Base-by-base conservation (phyloP, 2,113 vertebrate genomes). In the Meriones unguiculatus region DNA sequence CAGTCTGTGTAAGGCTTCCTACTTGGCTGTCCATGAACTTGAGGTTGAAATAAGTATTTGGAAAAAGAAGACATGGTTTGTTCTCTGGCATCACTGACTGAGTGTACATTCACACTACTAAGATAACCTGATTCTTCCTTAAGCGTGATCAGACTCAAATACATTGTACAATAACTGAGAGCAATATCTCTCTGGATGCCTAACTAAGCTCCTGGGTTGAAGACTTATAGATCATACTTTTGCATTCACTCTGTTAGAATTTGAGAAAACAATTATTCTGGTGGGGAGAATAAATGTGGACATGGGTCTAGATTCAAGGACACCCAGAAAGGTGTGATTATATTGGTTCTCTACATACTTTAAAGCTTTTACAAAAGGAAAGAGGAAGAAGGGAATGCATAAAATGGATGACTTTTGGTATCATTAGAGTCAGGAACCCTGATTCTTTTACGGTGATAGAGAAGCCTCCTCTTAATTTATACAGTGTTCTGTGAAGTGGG, bases 401-500 rank as follows among this genome's bases (percentile, higher is more conserved):
- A 75, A 86, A 67, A 77, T 6, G 17, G 25, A 92, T 15, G 59
- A 6, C 52, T 87, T 78, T 84, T 54, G 0, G 14, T 5, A 50
- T 62, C n/a, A 32, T 10, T 28, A 70, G 8, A 38, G 7, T 41
- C 67, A 10, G 2, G 25, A 9, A 57, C 2, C 15, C 11, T 77
- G 14, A 73, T 3, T 57, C 88, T 8, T 30, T 30, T 50, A 28
- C 10, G 9, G 41, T 32, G 62, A 69, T 0, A 67, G 13, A 52
- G 28, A 2, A 32, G 1, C 12, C 57, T 0, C 25, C 1, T n/a
- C 12, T 67, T 5, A 2, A 14, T 5, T 1, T n/a, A 18, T 30
- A 73, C 2, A 8, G 14, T 59, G 22, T 30, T 72, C 1, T 52
- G 13, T 41, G 24, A 20, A 50, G 20, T 38, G 89, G 5, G 57